A percentile compares a stretch with the other conserved stretches of the same genome.
These are phyloP conservation scores for Pseudeuparius sepicola DNA, from an alignment of 2,888 invertebrate genomes.

Conservation along the genomic window DNA sequence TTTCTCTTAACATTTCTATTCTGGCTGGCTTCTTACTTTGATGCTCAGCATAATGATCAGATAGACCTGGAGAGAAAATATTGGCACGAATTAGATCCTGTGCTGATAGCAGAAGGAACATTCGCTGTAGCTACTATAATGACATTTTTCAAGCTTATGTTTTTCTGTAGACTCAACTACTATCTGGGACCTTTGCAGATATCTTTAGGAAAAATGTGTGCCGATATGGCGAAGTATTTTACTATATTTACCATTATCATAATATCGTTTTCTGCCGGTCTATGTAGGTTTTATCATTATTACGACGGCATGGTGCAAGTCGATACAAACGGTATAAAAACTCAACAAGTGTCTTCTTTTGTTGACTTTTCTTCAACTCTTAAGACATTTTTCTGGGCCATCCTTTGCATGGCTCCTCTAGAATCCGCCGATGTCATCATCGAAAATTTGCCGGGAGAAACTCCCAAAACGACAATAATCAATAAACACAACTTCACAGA, in stretches of 20 bases:
- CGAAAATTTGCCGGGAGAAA: constrained; percentile 45
- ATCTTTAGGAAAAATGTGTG: constrained; percentile 56
- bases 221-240: constrained; percentile 54
- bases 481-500: constrained; percentile 54
- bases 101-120: constrained; percentile 54
- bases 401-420: constrained; percentile 57
- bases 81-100: constrained; percentile 55
- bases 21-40: constrained; percentile 51
- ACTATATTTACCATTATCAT: constrained; percentile 51
- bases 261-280: constrained; percentile 49
- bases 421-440: constrained; percentile 56
- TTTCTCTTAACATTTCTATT: constrained; percentile 52
- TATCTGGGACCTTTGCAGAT: constrained; percentile 57
- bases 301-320: constrained; percentile 45
- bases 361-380: constrained; percentile 48
- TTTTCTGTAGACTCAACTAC: constrained; percentile 52
- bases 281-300: constrained; percentile 53
- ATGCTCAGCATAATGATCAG: constrained; percentile 40
- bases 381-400: constrained; percentile 59
- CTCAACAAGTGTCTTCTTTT: constrained; percentile 49
- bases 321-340: constrained; percentile 47
- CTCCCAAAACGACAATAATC: constrained; percentile 39
- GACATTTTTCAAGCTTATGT: constrained; percentile 53
- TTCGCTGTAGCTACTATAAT: constrained; percentile 57
- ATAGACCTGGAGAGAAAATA: constrained; percentile 49